Evolutionary conservation across 53 echinoderm and acorn worm species (phyloP), one percentile per base, ranked within the genome.

Genomic region (Luidia sarsii): DNA sequence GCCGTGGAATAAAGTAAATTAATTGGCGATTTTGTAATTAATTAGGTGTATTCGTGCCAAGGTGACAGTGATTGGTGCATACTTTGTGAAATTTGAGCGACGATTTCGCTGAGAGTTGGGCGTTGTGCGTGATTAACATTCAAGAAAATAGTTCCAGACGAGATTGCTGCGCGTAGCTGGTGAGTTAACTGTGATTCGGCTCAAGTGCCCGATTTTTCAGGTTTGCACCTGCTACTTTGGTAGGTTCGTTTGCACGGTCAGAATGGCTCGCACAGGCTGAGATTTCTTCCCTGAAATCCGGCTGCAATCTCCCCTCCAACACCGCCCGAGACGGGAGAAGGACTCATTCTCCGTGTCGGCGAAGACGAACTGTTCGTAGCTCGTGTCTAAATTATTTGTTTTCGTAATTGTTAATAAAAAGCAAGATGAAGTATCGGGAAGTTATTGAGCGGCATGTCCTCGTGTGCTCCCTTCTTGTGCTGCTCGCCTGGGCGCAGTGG

Each of bases 351-450:
- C 46, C 62, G 46, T 32, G 43, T 43, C 62, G 19, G 77, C 46
- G 72, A 30, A 46, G 41, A 77, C 77, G 61, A 61, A 77, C 77
- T 33, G 29, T 83, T 71, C n/a, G 18, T 30, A 32, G 4, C 3
- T 49, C 33, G 32, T 64, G 30, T 31, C 19, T 53, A 64, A 63
- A 50, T 63, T 52, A 64, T 52, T 62, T 73, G 54, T 72, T 41
- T n/a, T n/a, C n/a, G n/a, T n/a, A n/a, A n/a, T n/a, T n/a, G n/a
- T n/a, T n/a, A n/a, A n/a, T n/a, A 63, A 7, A 75, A 79, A 61
- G 73, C 30, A 87, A 85, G 50, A 92, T 92, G 93, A 92, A 92
- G 70, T 83, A 89, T 83, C 64, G 89, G 82, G 80, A 92, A 87
- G 86, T 88, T 70, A 70, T 87, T 29, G 83, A 86, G 65, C 75